Conservation (phyloP, 1,140 invertebrate species). For the Neotoxoptera formosana region DNA sequence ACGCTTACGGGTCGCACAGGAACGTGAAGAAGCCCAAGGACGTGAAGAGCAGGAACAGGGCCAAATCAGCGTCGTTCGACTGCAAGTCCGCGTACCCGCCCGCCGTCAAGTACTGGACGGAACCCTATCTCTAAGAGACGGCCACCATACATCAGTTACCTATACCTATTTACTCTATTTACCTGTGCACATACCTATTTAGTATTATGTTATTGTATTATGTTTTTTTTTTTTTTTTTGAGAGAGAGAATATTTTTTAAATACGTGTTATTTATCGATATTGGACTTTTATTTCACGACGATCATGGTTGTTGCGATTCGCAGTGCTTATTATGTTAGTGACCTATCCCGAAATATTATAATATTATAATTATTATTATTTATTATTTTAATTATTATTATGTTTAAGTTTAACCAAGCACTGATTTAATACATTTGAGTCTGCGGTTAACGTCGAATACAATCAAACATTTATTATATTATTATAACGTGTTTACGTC, state of each 20-base stretch:
- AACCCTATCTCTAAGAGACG: conserved; percentile 61
- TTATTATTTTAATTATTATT: not conserved
- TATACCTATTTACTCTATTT: not conserved
- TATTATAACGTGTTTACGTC: not conserved
- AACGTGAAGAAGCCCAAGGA: conserved; percentile 80
- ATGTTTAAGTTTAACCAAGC: not conserved
- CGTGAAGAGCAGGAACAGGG: conserved; percentile 68
- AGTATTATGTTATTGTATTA: not conserved
- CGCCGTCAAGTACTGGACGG: conserved; percentile 63
- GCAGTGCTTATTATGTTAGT: not conserved
- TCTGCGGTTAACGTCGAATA: not conserved
- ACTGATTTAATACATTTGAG: not conserved
- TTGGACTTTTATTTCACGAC: not conserved
- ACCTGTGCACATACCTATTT: not conserved
- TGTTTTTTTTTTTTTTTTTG: not conserved
- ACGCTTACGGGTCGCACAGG: conserved; percentile 77
- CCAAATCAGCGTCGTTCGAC: conserved; percentile 48
- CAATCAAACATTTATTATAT: not conserved
- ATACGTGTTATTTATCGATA: not conserved
- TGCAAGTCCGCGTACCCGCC: conserved; percentile 56
- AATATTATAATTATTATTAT: not conserved
- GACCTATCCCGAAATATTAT: not conserved
- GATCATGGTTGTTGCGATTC: too few species aligned
- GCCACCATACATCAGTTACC: conserved; percentile 6
- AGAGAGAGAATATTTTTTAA: not conserved